phyloP scores from a whole-genome alignment of 2,888 invertebrate species.

The Gandaritis pyraliata region DNA sequence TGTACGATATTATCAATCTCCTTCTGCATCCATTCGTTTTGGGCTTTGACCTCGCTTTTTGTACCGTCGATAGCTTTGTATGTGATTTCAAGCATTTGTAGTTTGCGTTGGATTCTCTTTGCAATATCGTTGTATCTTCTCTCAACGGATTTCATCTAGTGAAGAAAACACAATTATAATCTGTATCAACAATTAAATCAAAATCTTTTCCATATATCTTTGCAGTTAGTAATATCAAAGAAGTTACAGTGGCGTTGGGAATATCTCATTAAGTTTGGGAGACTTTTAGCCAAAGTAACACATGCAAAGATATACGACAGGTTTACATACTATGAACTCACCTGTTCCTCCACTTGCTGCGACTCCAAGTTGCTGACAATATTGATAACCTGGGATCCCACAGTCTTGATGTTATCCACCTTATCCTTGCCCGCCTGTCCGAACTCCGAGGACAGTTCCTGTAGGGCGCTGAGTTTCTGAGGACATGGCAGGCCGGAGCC shows the following conservation, averaged over 20 bases:
- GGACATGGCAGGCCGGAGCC: conserved; percentile 92
- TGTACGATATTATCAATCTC: conserved; percentile 88
- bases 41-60: conserved; percentile 90
- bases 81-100: conserved; percentile 92
- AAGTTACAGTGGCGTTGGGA: too few species aligned
- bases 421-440: conserved; percentile 89
- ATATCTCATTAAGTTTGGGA: too few species aligned
- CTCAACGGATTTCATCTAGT: conserved; percentile 91
- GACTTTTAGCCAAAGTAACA: too few species aligned
- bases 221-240: background rate
- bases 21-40: conserved; percentile 91
- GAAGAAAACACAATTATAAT: conserved; percentile 37
- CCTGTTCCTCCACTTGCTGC: conserved; percentile 95
- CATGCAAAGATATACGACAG: too few species aligned
- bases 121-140: conserved; percentile 92
- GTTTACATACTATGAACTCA: conserved; percentile 52
- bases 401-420: conserved; percentile 88
- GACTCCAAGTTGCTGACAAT: conserved; percentile 94
- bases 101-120: conserved; percentile 93
- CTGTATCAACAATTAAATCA: background rate
- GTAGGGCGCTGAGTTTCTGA: conserved; percentile 90
- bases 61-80: conserved; percentile 93
- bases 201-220: background rate
- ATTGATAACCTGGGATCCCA: conserved; percentile 89
- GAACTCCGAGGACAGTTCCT: conserved; percentile 89